phyloP scores from a whole-genome alignment of 2,797 vertebrate species.

The Monodelphis domestica region DNA sequence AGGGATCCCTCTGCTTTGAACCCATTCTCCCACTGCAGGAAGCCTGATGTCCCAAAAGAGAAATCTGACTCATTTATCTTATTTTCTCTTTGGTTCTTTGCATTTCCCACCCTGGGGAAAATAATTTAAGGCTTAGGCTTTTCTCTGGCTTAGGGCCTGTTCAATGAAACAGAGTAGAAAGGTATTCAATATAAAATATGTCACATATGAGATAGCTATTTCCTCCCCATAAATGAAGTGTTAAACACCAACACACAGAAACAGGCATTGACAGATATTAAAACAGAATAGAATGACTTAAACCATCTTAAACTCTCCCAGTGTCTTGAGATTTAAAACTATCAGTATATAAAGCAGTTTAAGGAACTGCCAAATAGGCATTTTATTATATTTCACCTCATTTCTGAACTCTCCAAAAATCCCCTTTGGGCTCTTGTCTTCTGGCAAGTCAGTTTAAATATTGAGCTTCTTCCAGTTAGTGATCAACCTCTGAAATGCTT shows the following conservation, averaged over 20 bases:
- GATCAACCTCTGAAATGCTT: background rate
- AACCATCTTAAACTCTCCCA: background rate
- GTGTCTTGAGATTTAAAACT: background rate
- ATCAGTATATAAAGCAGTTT: background rate
- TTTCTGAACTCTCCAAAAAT: background rate
- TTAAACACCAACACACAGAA: background rate
- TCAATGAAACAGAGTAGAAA: background rate
- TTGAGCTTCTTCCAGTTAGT: background rate
- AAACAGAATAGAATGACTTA: background rate
- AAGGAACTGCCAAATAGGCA: background rate
- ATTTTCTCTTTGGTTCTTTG: background rate
- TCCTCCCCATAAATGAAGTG: background rate
- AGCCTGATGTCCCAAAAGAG: background rate
- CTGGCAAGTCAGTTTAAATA: background rate
- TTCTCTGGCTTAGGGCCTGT: background rate
- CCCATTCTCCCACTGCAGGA: background rate
- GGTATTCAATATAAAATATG: background rate
- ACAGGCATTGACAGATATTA: background rate
- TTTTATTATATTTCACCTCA: background rate
- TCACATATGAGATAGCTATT: background rate
- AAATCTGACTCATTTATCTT: background rate
- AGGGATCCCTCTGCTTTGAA: background rate
- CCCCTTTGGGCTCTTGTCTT: background rate
- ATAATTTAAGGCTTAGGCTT: background rate
- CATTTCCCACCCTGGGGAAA: background rate